Base-by-base conservation (phyloP, 2,797 vertebrate species). In the Karalla daura region DNA sequence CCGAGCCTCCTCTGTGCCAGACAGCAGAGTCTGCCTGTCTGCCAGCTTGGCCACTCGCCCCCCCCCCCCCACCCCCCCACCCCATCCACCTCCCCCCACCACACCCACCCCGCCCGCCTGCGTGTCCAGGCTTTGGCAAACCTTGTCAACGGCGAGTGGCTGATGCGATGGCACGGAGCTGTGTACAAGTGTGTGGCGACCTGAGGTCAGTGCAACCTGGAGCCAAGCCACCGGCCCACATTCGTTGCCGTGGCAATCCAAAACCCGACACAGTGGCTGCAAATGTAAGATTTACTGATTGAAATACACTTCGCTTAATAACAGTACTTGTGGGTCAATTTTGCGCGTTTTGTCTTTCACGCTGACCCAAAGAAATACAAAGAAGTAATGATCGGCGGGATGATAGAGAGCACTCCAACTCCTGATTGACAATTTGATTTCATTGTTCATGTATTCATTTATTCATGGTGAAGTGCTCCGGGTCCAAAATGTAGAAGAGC, bases 21-120 rank as follows among this genome's bases (percentile, higher is more conserved):
- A 87, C 73, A 72, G 66, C 47, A 76, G 77, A 84, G 86, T 32
- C 84, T 47, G 58, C 33, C 55, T 70, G 77, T 76, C 83, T 78
- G 78, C 43, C 72, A 32, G 54, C 63, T 36, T 39, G 52, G 44
- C 37, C 46, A 59, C 50, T 37, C 43, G 20, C 60, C 51, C 5
- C 21, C 36, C 28, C n/a, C n/a, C n/a, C n/a, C n/a, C n/a, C n/a
- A n/a, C n/a, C n/a, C n/a, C n/a, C n/a, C n/a, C n/a, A n/a, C n/a
- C n/a, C n/a, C n/a, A n/a, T n/a, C n/a, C n/a, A n/a, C n/a, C n/a
- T n/a, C n/a, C n/a, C n/a, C n/a, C n/a, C n/a, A n/a, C n/a, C n/a
- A n/a, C n/a, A n/a, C n/a, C n/a, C n/a, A n/a, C n/a, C n/a, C 41
- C 43, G 20, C 60, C 51, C 5, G 24, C 36, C 28, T 59, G 53